Base-by-base conservation (phyloP, 2,888 invertebrate species). In the Trichogramma dendrolimi region DNA sequence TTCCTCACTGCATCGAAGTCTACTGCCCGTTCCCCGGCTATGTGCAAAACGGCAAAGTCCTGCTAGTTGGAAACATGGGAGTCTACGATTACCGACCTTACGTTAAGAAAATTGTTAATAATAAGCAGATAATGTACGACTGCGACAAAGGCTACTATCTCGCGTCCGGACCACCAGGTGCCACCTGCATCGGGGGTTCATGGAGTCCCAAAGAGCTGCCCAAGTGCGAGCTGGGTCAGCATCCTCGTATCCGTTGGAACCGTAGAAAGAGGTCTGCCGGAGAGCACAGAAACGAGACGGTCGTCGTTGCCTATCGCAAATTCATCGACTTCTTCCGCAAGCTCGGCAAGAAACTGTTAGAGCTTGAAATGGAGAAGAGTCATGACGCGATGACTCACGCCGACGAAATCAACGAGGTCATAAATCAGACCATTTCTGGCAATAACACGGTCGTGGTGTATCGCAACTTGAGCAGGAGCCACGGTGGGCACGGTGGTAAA, bases 111-210 rank as follows among this genome's bases (percentile, higher is more conserved):
- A 91, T 89, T 39, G 86, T 89, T 1, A 94, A 95, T 77, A 94
- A 95, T 76, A 92, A 94, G 70, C 95, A 95, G 79, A 94, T 96
- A 60, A 92, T 94, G 90, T 97, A 94, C 78, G 95, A 96, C 72
- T 97, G 96, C 75, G 90, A 95, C 70, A 91, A 92, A 72, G 95
- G 95, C 0, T 96, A 91, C 73, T 90, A 92, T 0, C 78, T 96
- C 40, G 87, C 88, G 39, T 89, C 90, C 68, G 96, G 96, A 2
- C 90, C 94, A 0, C 92, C 93, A 0, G 95, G 95, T 1, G 96
- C 97, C 0, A 97, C 96, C 0, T 97, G 97, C 71, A 87, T 97
- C 40, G 93, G 94, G 6, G 96, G 96, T 0, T 87, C 87, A 64
- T 97, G 97, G 97, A 92, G 94, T 67, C 97, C 97, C 0, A 84